Evolutionary conservation across 2,888 invertebrate genomes (phyloP).

Genomic region (Busseola fusca): DNA sequence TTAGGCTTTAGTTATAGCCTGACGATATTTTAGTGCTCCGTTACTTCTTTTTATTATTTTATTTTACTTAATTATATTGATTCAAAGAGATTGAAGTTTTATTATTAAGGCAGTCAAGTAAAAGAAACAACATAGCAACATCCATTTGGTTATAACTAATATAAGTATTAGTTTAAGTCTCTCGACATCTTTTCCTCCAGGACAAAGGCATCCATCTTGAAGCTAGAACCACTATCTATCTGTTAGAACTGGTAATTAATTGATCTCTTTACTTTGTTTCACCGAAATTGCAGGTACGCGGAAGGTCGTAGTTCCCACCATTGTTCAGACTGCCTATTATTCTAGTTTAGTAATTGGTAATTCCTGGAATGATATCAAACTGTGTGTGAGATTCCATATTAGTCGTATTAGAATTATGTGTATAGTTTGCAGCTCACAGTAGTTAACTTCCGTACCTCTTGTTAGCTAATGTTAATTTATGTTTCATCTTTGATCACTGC

Average conservation of each 20-base stretch:
- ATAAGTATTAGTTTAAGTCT: not conserved
- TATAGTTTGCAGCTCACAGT: conserved; percentile 10
- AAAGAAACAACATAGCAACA: not conserved
- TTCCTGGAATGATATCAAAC: conserved; percentile 22
- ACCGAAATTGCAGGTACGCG: conserved; percentile 41
- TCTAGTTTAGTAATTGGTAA: conserved; percentile 43
- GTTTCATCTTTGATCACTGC: conserved; percentile 21
- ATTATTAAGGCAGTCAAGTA: not conserved
- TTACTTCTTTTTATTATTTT: not conserved
- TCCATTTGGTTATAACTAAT: not conserved
- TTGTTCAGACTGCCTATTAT: conserved; percentile 47
- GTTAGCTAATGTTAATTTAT: conserved; percentile 13
- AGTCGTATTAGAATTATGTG: conserved; percentile 19
- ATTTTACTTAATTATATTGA: not conserved
- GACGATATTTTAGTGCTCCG: not conserved
- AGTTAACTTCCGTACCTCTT: conserved; percentile 3
- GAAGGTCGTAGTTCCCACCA: conserved; percentile 33
- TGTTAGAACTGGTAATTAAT: conserved; percentile 55
- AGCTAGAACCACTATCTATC: conserved; percentile 33
- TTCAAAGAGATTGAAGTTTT: not conserved
- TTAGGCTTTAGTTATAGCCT: not conserved
- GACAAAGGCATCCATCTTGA: conserved; percentile 38
- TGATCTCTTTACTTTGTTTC: conserved; percentile 56
- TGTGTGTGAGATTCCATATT: conserved; percentile 5
- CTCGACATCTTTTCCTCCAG: not conserved